Percentiles rank a stretch among this genome's conserved stretches.
phyloP scores from a whole-genome alignment of 2,888 invertebrate genomes.

The Falcaria lacertinaria region DNA sequence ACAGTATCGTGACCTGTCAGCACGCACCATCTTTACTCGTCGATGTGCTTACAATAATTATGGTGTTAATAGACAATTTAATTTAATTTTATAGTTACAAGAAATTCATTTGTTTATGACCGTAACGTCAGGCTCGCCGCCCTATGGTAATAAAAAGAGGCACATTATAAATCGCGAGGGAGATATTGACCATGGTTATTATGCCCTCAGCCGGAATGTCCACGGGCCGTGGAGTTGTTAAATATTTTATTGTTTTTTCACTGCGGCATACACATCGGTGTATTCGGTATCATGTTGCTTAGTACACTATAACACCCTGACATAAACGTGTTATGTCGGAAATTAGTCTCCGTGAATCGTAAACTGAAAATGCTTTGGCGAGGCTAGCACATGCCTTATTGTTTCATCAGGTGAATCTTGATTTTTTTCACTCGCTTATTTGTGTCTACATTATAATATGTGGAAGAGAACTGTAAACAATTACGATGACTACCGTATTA shows the following conservation, averaged over 20 bases:
- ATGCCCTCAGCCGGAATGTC: slow-evolving; percentile 41
- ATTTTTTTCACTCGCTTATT: no score
- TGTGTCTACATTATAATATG: no score
- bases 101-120: background rate
- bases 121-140: slow-evolving; percentile 15
- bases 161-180: slow-evolving; percentile 69
- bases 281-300: slow-evolving; percentile 53
- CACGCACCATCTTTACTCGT: no score
- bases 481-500: no score
- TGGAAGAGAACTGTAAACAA: no score
- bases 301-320: slow-evolving; percentile 39
- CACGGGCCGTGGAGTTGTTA: slow-evolving; percentile 58
- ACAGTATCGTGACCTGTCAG: no score
- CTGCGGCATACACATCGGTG: slow-evolving; percentile 54
- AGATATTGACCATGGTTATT: slow-evolving; percentile 58
- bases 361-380: background rate
- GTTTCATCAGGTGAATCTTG: no score
- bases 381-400: no score
- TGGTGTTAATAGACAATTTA: no score
- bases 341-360: slow-evolving; percentile 30
- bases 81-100: background rate
- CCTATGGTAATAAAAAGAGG: slow-evolving; percentile 67
- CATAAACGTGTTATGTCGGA: slow-evolving; percentile 40
- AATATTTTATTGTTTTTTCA: slow-evolving; percentile 70
- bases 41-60: no score